Percentiles rank a stretch among this genome's conserved stretches.
These are phyloP conservation scores for Aurelia coerulea DNA, from an alignment of 30 jellyfish, hydroid and myxozoan genomes.

Conservation along the genomic window DNA sequence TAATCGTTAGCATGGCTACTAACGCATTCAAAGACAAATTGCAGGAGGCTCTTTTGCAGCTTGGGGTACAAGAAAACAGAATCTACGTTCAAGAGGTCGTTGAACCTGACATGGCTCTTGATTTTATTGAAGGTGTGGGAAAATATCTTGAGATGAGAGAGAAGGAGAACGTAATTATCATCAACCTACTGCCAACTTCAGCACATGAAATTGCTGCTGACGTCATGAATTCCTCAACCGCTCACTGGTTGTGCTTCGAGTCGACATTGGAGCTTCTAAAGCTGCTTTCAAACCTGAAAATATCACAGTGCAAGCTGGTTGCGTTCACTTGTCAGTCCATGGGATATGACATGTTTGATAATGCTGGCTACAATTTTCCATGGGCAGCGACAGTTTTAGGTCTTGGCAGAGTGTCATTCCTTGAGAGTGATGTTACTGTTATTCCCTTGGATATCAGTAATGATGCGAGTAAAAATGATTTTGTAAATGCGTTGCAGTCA, in stretches of 20 bases:
- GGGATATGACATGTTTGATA: no score
- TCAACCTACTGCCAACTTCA: constrained; percentile 33
- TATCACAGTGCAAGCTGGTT: constrained; percentile 1
- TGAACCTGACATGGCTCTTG: no score
- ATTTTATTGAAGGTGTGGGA: no score
- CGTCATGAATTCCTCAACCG: not conserved
- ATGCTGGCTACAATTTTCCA: constrained; percentile 1
- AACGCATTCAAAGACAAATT: no score
- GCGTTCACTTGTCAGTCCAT: constrained; percentile 7
- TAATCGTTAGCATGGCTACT: no score
- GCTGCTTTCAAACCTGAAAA: not conserved
- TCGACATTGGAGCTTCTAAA: constrained; percentile 22
- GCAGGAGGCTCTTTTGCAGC: no score
- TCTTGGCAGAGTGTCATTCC: constrained; percentile 19
- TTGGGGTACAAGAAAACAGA: no score
- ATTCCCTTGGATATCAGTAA: constrained; percentile 15
- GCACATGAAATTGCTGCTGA: not conserved
- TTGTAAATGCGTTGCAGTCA: not conserved
- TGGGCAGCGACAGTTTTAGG: constrained; percentile 57
- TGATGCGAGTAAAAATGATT: constrained; percentile 1
- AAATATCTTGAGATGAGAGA: no score
- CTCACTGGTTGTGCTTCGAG: constrained; percentile 47
- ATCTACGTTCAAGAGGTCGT: no score
- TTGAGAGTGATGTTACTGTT: constrained; percentile 13
- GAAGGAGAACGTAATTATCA: not conserved